phyloP scores from a whole-genome alignment of 2,113 vertebrate species.

The Oreochromis aureus region DNA sequence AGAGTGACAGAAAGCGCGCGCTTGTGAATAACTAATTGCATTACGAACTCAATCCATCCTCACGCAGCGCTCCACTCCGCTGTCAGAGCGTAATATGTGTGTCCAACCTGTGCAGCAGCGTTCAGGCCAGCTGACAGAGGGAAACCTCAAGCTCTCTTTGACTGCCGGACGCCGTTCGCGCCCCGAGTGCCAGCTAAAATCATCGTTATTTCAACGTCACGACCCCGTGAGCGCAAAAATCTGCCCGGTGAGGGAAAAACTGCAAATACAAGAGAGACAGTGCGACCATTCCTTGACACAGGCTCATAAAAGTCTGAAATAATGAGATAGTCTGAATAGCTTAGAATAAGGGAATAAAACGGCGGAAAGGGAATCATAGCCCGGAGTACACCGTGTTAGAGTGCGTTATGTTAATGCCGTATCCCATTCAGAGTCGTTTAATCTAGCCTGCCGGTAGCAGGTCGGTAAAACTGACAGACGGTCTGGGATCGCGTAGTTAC shows the following conservation, averaged over 20 bases:
- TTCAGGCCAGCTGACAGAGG: neutral
- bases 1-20: neutral
- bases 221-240: slow-evolving; percentile 17
- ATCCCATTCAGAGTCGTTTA: slow-evolving; percentile 11
- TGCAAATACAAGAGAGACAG: neutral
- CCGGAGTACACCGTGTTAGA: neutral
- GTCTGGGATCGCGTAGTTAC: slow-evolving; percentile 45
- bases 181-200: neutral
- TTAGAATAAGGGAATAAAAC: neutral
- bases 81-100: neutral
- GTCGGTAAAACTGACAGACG: slow-evolving; percentile 54
- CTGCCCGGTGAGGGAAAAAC: neutral
- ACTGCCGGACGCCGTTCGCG: neutral
- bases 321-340: neutral
- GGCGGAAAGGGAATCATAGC: neutral
- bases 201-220: neutral
- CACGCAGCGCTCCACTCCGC: neutral
- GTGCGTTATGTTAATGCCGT: slow-evolving; percentile 12
- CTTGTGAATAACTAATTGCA: neutral
- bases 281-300: neutral
- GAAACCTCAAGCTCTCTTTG: neutral
- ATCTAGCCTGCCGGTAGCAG: slow-evolving; percentile 18
- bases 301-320: neutral
- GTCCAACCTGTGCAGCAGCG: neutral
- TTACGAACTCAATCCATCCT: neutral